Conservation (phyloP, 2,888 invertebrate genomes). For the Drosophila mulleri region DNA sequence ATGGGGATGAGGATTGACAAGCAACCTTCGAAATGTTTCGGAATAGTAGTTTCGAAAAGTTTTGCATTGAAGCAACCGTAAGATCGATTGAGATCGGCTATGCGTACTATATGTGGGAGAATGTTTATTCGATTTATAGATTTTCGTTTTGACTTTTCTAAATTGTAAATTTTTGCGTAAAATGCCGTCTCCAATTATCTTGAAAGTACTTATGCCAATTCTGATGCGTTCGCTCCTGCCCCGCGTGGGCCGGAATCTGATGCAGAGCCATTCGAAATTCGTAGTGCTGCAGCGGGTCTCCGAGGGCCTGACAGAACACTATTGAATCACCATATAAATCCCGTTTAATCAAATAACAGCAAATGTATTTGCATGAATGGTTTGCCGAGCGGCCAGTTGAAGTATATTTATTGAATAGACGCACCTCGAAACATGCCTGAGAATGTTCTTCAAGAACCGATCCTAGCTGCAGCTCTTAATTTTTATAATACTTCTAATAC, state of each 20-base stretch:
- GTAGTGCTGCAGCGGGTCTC: constrained; percentile 2
- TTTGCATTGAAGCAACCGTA: constrained; percentile 10
- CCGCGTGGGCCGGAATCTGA: constrained; percentile 9
- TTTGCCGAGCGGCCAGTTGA: background rate
- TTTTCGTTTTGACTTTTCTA: background rate
- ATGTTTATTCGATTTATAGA: constrained; percentile 1
- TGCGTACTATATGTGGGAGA: background rate
- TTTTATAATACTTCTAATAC: background rate
- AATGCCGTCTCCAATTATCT: background rate
- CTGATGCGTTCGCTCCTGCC: constrained; percentile 4
- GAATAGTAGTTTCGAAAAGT: background rate
- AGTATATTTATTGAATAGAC: background rate
- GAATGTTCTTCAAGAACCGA: background rate
- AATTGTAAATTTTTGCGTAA: constrained; percentile 4
- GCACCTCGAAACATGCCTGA: background rate
- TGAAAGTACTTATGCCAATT: constrained; percentile 6
- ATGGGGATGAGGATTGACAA: background rate
- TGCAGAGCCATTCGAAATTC: constrained; percentile 4
- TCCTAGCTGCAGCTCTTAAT: background rate
- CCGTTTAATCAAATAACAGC: background rate
- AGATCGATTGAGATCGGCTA: too few species aligned
- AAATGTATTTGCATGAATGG: background rate
- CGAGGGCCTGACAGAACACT: background rate
- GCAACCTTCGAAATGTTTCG: constrained; percentile 2
- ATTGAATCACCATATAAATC: background rate